Evolutionary conservation across 2,113 vertebrate genomes (phyloP), one percentile per base, ranked within the genome.

Genomic region (Lucifuga dentata): DNA sequence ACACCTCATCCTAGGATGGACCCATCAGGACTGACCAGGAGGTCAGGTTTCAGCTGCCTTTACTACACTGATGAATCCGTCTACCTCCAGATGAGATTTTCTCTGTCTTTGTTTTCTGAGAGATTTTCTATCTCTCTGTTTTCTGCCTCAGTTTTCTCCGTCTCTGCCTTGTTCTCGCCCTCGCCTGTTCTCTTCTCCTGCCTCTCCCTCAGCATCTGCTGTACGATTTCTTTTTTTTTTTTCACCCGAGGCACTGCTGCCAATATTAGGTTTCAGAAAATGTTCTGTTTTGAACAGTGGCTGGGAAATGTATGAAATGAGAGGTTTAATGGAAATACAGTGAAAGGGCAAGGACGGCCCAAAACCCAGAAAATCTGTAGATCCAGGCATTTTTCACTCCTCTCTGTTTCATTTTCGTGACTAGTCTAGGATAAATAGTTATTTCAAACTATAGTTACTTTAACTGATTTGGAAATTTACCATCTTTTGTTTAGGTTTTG

Each of bases 241-340:
- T 57, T 53, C 55, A 79, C 80, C 78, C 12, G 1, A 57, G 78
- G 81, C 71, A 49, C 49, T 36, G 73, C 77, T 80, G 79, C 72
- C 62, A 67, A 69, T 86, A 86, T 90, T 73, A 70, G 68, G 73
- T 88, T 87, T 87, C 86, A 81, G 68, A 81, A 82, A 81, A 69
- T 32, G 33, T 33, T 70, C 20, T 74, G 72, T 82, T 85, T 72
- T 66, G 57, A 74, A 26, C 58, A 17, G 75, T 38, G 12, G 70
- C 52, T 1, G 36, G 61, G 67, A 82, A 58, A 46, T 67, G 68
- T 67, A 67, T 77, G 79, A 78, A 88, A 83, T 68, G 63, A 53
- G 71, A 65, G 73, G 82, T 86, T 84, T 75, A 82, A 80, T 79
- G 52, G 43, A 59, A 80, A 80, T 49, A 81, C 65, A 62, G 74